A percentile compares a stretch with the other conserved stretches of the same genome.
phyloP scores from a whole-genome alignment of 2,888 invertebrate species.

The Pachydiplax longipennis region DNA sequence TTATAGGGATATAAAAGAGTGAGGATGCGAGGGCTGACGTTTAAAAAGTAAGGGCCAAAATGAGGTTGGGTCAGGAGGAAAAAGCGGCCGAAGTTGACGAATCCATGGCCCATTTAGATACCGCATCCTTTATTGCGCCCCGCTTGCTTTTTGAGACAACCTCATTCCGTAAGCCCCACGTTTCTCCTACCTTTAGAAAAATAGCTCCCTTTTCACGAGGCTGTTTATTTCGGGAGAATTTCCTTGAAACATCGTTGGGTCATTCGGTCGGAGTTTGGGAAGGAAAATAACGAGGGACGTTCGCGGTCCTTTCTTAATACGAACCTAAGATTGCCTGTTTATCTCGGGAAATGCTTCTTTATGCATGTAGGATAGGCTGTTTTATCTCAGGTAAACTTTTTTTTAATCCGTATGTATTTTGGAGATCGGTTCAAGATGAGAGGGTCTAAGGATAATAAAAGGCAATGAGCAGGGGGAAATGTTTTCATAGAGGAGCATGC shows the following conservation, averaged over 20 bases:
- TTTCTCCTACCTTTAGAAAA: neutral
- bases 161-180: neutral
- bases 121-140: neutral
- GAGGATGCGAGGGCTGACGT: neutral
- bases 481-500: too few species aligned
- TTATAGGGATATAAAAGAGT: too few species aligned
- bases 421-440: too few species aligned
- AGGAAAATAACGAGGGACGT: too few species aligned
- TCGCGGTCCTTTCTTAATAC: too few species aligned
- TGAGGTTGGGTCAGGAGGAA: neutral
- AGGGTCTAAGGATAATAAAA: too few species aligned
- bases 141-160: neutral
- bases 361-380: too few species aligned
- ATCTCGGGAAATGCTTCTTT: too few species aligned
- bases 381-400: too few species aligned
- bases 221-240: neutral
- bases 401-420: too few species aligned
- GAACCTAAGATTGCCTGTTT: too few species aligned
- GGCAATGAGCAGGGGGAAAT: too few species aligned
- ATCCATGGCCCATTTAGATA: neutral
- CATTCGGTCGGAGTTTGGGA: neutral
- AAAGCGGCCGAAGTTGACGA: constrained; percentile 4
- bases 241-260: neutral
- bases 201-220: neutral
- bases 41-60: neutral